Evolutionary conservation across 2,888 invertebrate genomes (phyloP), one percentile per base, ranked within the genome.

Genomic region (Volucella zonaria): DNA sequence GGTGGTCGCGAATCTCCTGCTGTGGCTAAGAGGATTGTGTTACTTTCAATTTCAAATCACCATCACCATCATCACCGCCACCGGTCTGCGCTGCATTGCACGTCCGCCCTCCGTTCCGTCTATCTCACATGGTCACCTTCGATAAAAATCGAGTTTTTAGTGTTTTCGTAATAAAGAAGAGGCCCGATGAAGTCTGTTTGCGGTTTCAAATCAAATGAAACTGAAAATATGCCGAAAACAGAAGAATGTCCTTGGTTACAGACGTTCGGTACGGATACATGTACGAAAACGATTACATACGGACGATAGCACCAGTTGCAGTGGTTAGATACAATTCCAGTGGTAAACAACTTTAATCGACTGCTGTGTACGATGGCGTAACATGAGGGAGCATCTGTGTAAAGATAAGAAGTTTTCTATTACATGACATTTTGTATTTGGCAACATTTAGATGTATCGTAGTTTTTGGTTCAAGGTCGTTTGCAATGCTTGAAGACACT

Each of bases 41-140:
- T 83, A 83, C 83, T 80, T 80, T 83, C 79, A 61, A 61, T 83
- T 83, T 83, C 83, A 80, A 83, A 80, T 82, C 79, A 66, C 66
- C 61, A 54, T 31, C 56, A 49, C 40, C 58, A 58, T 66, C 61
- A 54, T 31, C 56, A 49, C 40, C 58, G 49, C 18, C 54, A 31
- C 31, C 42, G 14, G 49, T 4, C 49, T 49, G 49, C 14, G 10
- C 38, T 1, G 12, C 31, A 15, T 43, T 51, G 40, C 42, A 59
- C 31, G 12, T 40, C 38, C 56, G 15, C 64, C 47, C 49, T n/a
- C 1, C 15, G 6, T 31, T 31, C 31, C 31, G 31, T n/a, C n/a
- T 43, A 58, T 40, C 38, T 49, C 51, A 64, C 62, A 43, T 51
- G 71, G 54, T 71, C 71, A 31, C 4, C 31, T 77, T 66, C 49